A percentile compares a stretch with the other conserved stretches of the same genome.
phyloP scores from a whole-genome alignment of 2,888 invertebrate species.

The Perizoma affinitatum region DNA sequence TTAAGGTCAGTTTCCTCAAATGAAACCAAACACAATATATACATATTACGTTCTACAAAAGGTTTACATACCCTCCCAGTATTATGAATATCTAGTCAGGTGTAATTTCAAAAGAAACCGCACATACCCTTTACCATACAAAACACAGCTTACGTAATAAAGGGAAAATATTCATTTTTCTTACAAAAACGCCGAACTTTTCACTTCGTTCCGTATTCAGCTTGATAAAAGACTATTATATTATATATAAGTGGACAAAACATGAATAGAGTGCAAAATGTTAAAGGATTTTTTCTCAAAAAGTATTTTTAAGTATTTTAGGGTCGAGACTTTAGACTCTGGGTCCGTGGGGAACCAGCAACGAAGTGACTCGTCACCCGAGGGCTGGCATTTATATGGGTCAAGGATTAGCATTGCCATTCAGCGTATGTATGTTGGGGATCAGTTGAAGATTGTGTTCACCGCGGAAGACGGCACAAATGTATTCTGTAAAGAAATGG shows the following conservation, averaged over 20 bases:
- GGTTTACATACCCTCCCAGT: too few species aligned
- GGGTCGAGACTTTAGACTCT: background rate
- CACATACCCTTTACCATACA: constrained; percentile 12
- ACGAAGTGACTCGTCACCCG: too few species aligned
- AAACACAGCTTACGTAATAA: constrained; percentile 10
- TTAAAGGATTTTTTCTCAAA: constrained; percentile 7
- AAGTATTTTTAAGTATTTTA: background rate
- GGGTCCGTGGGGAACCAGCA: too few species aligned
- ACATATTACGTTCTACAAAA: too few species aligned
- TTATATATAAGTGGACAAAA: background rate
- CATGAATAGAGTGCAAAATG: constrained; percentile 7
- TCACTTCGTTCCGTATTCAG: constrained; percentile 15
- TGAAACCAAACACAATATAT: too few species aligned
- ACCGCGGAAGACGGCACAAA: too few species aligned
- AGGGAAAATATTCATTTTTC: constrained; percentile 17
- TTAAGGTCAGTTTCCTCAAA: too few species aligned
- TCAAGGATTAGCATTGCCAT: too few species aligned
- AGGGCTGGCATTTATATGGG: too few species aligned
- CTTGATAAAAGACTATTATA: constrained; percentile 16
- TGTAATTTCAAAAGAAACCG: constrained; percentile 9
- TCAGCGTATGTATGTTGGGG: too few species aligned
- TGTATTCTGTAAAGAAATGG: too few species aligned
- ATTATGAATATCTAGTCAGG: background rate
- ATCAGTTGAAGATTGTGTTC: too few species aligned
- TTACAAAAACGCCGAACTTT: constrained; percentile 21